phyloP scores from a whole-genome alignment of 1,140 invertebrate genomes.

The Dendroctonus ponderosae region DNA sequence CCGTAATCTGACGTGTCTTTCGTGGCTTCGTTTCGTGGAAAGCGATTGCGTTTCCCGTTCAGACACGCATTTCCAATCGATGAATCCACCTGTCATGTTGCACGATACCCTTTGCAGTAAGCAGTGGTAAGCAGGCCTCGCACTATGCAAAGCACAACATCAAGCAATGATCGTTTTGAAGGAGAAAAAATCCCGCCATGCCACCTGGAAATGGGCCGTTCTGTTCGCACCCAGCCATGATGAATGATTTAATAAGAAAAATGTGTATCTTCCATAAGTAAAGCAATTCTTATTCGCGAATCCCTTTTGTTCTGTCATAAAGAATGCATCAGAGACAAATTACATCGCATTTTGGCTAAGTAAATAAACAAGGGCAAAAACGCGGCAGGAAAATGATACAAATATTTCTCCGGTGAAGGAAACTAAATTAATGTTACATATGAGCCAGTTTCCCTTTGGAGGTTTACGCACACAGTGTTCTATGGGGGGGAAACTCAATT shows the following conservation, averaged over 20 bases:
- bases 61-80: slow-evolving; percentile 30
- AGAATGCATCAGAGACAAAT: slow-evolving; percentile 40
- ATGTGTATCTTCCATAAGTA: slow-evolving; percentile 31
- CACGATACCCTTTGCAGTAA: neutral
- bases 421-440: slow-evolving; percentile 38
- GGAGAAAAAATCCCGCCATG: too few relatives aligned
- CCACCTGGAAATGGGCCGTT: too few relatives aligned
- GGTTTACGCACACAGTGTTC: slow-evolving; percentile 16
- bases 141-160: too few relatives aligned
- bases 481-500: neutral
- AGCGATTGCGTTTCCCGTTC: slow-evolving; percentile 21
- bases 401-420: slow-evolving; percentile 38
- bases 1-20: slow-evolving; percentile 26
- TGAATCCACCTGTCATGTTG: slow-evolving; percentile 7
- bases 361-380: slow-evolving; percentile 38
- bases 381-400: slow-evolving; percentile 35
- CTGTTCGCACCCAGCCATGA: neutral
- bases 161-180: too few relatives aligned
- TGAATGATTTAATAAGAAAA: slow-evolving; percentile 31
- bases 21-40: slow-evolving; percentile 25
- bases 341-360: slow-evolving; percentile 36
- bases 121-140: too few relatives aligned
- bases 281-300: slow-evolving; percentile 25
- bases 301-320: slow-evolving; percentile 38
- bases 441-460: slow-evolving; percentile 24